Conservation (phyloP, 2,797 vertebrate genomes). For the Cyprinella venusta region DNA sequence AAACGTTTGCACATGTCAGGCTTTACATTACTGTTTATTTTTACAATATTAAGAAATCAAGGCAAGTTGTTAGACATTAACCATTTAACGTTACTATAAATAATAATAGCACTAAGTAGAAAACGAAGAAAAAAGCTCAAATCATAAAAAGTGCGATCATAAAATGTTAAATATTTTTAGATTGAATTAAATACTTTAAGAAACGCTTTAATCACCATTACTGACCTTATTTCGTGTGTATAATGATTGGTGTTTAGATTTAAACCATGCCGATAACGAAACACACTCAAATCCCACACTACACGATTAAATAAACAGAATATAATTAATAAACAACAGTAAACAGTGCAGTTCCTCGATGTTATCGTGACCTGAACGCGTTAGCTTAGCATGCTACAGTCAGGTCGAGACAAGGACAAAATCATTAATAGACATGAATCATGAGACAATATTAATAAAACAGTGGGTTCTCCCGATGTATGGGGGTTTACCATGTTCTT, state of each 20-base stretch:
- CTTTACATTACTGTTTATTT: neutral
- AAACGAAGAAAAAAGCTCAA: no score
- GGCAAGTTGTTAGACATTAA: no score
- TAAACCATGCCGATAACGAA: neutral
- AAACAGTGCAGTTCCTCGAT: no score
- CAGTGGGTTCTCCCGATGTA: accelerated
- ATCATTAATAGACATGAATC: neutral
- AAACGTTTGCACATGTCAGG: neutral
- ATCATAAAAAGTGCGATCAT: no score
- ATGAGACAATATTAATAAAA: neutral
- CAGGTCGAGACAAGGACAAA: slow-evolving; percentile 54
- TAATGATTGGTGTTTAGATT: no score
- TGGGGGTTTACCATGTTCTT: slow-evolving; percentile 31
- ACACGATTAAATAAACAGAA: neutral
- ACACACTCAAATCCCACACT: no score
- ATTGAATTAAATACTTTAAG: neutral
- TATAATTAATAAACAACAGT: no score
- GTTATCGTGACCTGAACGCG: no score
- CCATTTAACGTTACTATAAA: no score
- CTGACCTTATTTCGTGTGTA: neutral
- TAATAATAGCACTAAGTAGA: neutral
- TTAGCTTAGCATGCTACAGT: slow-evolving; percentile 29
- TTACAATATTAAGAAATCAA: neutral
- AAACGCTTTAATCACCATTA: accelerated
- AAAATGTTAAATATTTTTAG: neutral